Evolutionary conservation across 2,113 vertebrate species (phyloP).

Genomic region (Marmota flaviventris): DNA sequence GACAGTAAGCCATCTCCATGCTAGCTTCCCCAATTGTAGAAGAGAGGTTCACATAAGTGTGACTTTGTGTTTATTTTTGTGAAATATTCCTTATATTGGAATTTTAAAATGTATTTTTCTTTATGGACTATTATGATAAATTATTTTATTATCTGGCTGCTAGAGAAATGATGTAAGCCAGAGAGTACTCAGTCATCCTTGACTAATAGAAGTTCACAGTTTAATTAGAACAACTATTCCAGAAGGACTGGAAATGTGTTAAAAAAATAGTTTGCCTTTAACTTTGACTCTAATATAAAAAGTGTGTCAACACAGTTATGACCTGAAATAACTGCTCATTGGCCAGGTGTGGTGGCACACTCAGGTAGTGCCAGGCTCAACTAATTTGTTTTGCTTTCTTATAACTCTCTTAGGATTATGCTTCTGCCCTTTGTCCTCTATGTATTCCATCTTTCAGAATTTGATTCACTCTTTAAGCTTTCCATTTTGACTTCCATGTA

Average conservation of each 20-base stretch:
- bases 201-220: slow-evolving; percentile 34
- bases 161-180: slow-evolving; percentile 27
- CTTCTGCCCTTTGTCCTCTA: background rate
- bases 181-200: slow-evolving; percentile 4
- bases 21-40: background rate
- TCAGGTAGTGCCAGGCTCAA: background rate
- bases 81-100: background rate
- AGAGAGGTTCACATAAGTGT: background rate
- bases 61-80: background rate
- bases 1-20: background rate
- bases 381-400: background rate
- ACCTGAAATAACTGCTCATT: slow-evolving; percentile 19
- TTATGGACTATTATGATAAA: background rate
- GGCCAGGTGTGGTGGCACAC: background rate
- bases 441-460: background rate
- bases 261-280: slow-evolving; percentile 62
- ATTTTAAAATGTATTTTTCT: slow-evolving; percentile 46
- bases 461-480: background rate
- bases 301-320: slow-evolving; percentile 37
- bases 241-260: slow-evolving; percentile 40
- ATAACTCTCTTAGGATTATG: background rate
- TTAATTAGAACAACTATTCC: slow-evolving; percentile 46
- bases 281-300: slow-evolving; percentile 58
- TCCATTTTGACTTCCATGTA: background rate
- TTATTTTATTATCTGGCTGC: slow-evolving; percentile 24